Base-by-base conservation (phyloP, 2,797 vertebrate species). In the Molossus molossus region DNA sequence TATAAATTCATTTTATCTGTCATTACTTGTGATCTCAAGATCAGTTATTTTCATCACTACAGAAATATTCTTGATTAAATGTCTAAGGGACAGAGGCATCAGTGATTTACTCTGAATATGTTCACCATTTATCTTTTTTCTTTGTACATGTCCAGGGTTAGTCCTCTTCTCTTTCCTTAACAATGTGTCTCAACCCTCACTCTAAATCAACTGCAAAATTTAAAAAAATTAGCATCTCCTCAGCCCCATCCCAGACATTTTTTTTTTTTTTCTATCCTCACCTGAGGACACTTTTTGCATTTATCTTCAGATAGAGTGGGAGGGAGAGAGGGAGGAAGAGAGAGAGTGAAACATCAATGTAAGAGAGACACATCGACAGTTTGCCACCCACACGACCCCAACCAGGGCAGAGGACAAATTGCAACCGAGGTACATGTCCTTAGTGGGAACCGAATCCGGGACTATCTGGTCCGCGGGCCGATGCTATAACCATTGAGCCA, bases 1-100 rank as follows among this genome's bases (percentile, higher is more conserved):
- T 75, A 94, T 21, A 58, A 82, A 33, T 58, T 82, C 21, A 10
- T 88, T 81, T 72, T 48, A 76, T 82, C 57, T 90, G 62, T 87
- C 67, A 87, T 91, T 60, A 79, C 53, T 84, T 87, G 60, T 93
- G 87, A 91, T 82, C 69, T 94, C 86, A 80, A 91, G 86, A 91
- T 95, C 53, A 84, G 53, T 94, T 95, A 85, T 82, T 95, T 81
- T 94, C 82, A 85, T 90, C 4, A 1, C 40, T 82, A 48, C 37
- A 88, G 67, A 90, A 94, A 69, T 25, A 17, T 87, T 90, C 60
- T 77, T 90, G 57, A 96, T 93, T 87, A 94, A 95, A 95, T 69
- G 37, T 84, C 90, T 93, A 77, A 69, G 55, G 79, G 82, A 82
- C 1, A 2, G 25, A 72, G 40, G 9, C 62, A 85, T 82, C 45